Conservation (phyloP, 2,888 invertebrate species). For the Meloe dianella region DNA sequence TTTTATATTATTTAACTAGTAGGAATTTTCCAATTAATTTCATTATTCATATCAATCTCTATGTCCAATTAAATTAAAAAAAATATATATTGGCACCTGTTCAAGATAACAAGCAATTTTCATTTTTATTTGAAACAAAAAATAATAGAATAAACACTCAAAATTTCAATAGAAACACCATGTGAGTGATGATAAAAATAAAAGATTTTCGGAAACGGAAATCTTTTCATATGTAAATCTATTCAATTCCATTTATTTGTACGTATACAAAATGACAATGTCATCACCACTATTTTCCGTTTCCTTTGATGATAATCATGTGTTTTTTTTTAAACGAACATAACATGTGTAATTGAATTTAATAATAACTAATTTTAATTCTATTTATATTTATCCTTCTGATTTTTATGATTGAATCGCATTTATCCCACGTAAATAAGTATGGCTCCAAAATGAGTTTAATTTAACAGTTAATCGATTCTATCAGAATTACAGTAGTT, state of each 20-base stretch:
- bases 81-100: not conserved
- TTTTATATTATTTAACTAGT: not conserved
- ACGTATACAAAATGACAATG: not conserved
- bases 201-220: not conserved
- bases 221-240: slow-evolving; percentile 12
- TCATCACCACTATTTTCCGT: slow-evolving; percentile 6
- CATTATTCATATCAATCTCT: not conserved
- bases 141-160: not conserved
- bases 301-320: not conserved
- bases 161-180: not conserved
- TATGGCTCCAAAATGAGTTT: not conserved
- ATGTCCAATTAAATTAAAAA: not conserved
- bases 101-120: not conserved
- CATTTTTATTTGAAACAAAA: not conserved
- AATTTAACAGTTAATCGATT: slow-evolving; percentile 12
- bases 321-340: not conserved
- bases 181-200: not conserved
- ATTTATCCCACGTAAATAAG: not conserved
- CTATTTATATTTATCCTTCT: not conserved
- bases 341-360: not conserved
- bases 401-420: not conserved
- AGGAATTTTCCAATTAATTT: not conserved
- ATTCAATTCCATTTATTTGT: not conserved
- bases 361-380: no score
- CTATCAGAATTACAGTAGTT: not conserved